Base-by-base conservation (phyloP, 2,888 invertebrate species). In the Crocallis elinguaria region DNA sequence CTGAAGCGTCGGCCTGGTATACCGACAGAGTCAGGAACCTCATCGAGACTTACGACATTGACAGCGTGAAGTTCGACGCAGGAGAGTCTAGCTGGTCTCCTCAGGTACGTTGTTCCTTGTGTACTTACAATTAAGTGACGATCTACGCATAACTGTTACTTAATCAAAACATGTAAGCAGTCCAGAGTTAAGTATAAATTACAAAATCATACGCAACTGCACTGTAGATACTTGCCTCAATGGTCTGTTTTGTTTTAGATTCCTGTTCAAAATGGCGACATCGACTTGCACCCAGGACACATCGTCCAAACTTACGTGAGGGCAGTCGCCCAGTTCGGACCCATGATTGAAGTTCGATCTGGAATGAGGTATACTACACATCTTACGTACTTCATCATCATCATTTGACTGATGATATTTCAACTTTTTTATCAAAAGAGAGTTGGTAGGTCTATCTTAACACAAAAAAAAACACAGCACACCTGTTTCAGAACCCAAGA, bases 61-160 rank as follows among this genome's bases (percentile, higher is more conserved):
- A 95, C 67, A 94, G 94, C 54, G 94, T 96, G 63, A 96, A 96
- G 84, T 96, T 97, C 68, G 96, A 97, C 69, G 96, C 96, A 33
- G 97, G 96, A 16, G 96, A 96, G 79, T 90, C 92, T 0, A 93
- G 94, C 64, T 96, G 94, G 93, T 82, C 94, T 32, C 95, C 95
- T 23, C 92, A 93, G 78, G 90, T 93, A 63, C 69, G 45, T 29
- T 29, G 3, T 1, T 6, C 19, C 3, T 6, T 4, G 6, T 6
- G 19, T 19, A 4, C 19, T 19, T 19, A 19, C 19, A 19, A 3
- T 3, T 19, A 19, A n/a, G n/a, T n/a, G n/a, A n/a, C n/a, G n/a
- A n/a, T n/a, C n/a, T n/a, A n/a, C n/a, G n/a, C n/a, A n/a, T n/a
- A n/a, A n/a, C n/a, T n/a, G n/a, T n/a, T n/a, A n/a, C n/a, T n/a